Percentiles rank a stretch among this genome's conserved stretches.
phyloP scores from a whole-genome alignment of 2,888 invertebrate genomes.

The Carabus problematicus region DNA sequence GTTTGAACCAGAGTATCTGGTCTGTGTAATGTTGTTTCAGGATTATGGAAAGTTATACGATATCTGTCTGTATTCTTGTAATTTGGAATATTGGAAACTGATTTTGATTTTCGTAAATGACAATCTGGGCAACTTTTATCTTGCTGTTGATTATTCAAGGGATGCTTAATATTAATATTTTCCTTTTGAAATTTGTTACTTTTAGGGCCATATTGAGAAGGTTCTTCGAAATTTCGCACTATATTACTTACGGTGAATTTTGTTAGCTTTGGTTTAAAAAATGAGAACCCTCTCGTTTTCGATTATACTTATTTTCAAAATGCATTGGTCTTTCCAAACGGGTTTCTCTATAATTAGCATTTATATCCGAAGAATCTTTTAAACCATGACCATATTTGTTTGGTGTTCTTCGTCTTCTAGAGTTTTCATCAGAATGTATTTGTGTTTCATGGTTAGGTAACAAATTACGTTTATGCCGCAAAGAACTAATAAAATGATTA shows the following conservation, averaged over 20 bases:
- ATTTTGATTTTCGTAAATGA: constrained; percentile 21
- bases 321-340: no score
- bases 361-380: no score
- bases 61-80: neutral
- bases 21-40: neutral
- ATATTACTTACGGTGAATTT: constrained; percentile 17
- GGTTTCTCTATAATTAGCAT: no score
- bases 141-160: neutral
- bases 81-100: constrained; percentile 2
- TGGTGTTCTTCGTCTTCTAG: no score
- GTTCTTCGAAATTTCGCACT: neutral
- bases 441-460: no score
- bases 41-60: neutral
- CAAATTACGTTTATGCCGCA: no score
- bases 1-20: no score
- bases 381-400: no score
- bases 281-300: neutral
- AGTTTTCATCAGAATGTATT: no score
- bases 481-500: no score
- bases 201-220: neutral
- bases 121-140: constrained; percentile 27
- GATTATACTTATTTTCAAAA: no score
- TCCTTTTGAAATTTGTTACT: neutral
- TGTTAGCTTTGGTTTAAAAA: constrained; percentile 20
- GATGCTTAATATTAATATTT: no score